A percentile compares a stretch with the other conserved stretches of the same genome.
Evolutionary conservation across 2,797 vertebrate species (phyloP).

Genomic region (Mycteria americana): DNA sequence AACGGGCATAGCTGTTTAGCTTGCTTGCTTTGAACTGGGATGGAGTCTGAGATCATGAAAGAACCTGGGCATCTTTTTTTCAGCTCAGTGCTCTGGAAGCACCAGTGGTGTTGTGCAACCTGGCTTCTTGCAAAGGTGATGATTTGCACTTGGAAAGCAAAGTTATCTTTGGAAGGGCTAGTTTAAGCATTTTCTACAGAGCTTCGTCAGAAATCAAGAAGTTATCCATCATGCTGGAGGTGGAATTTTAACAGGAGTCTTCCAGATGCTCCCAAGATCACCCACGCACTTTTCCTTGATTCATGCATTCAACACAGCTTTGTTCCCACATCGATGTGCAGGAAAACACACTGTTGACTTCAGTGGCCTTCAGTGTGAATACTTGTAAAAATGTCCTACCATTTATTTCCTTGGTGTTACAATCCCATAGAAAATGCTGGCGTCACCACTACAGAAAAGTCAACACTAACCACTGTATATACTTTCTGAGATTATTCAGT

Average conservation of each 20-base stretch:
- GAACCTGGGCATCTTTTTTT: neutral
- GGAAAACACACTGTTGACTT: neutral
- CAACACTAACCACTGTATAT: neutral
- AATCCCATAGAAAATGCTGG: neutral
- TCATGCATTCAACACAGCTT: neutral
- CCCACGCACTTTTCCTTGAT: slow-evolving; percentile 20
- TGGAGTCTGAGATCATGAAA: neutral
- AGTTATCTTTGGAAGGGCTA: neutral
- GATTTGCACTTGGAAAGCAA: neutral
- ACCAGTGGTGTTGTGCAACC: neutral
- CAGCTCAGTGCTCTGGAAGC: neutral
- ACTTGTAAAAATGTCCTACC: neutral
- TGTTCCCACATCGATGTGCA: neutral
- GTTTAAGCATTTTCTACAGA: neutral
- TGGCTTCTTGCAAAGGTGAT: neutral
- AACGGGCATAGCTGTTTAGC: neutral
- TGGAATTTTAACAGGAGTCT: slow-evolving; percentile 56
- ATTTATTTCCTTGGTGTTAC: neutral
- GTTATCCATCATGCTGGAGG: slow-evolving; percentile 22
- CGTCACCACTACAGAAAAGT: neutral
- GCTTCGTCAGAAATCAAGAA: slow-evolving; percentile 25
- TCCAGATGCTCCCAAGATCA: slow-evolving; percentile 48
- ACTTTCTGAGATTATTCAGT: neutral
- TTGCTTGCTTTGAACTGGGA: neutral
- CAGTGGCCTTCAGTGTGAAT: neutral